Evolutionary conservation across 2,113 vertebrate genomes (phyloP).

Genomic region (Hydrolagus affinis): DNA sequence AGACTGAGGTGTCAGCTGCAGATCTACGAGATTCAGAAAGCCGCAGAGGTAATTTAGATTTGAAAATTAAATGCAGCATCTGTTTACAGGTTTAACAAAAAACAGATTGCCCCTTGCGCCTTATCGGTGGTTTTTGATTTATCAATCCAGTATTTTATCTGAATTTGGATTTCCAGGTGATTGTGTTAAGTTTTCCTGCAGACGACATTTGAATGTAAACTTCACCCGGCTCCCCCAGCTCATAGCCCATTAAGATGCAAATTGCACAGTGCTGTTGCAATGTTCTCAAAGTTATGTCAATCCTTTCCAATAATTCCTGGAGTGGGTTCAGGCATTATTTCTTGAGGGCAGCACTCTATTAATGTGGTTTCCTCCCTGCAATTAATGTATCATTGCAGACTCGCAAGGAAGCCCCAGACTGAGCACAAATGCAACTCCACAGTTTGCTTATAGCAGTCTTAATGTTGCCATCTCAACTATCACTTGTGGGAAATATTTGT

Average conservation of each 20-base stretch:
- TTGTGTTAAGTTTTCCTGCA: neutral
- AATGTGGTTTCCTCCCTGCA: no score
- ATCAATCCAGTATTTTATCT: neutral
- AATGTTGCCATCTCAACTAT: neutral
- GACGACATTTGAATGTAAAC: neutral
- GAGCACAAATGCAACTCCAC: neutral
- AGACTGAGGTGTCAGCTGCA: conserved; percentile 20
- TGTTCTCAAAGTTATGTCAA: neutral
- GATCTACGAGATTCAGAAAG: conserved; percentile 14
- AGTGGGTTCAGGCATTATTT: neutral
- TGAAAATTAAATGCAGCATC: conserved; percentile 24
- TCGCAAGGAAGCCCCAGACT: no score
- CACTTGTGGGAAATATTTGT: no score
- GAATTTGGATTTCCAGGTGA: conserved; percentile 23
- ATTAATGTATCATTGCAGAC: no score
- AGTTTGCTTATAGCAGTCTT: neutral
- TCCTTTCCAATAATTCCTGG: neutral
- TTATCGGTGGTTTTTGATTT: neutral
- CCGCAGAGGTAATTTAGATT: conserved; percentile 26
- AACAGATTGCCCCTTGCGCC: neutral
- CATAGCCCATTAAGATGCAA: neutral
- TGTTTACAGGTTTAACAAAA: conserved; percentile 11
- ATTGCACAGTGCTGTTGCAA: no score
- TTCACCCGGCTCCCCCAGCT: neutral
- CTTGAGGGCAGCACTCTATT: neutral